Percentiles rank a stretch among this genome's conserved stretches.
phyloP scores from a whole-genome alignment of 1,140 invertebrate genomes.

The Drosophila pruinosa region DNA sequence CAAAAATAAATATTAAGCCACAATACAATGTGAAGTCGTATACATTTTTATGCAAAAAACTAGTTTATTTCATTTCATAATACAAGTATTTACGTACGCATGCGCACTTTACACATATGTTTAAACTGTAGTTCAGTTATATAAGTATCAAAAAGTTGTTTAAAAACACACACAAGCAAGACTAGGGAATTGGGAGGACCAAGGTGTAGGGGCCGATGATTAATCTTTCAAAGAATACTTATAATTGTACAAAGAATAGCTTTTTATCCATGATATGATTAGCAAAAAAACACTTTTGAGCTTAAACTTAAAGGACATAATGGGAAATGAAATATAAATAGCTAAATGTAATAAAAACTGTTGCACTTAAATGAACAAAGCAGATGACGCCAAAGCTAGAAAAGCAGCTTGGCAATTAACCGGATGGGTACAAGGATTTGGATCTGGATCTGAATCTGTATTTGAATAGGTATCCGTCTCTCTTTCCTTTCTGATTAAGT shows the following conservation, averaged over 20 bases:
- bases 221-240: slow-evolving; percentile 20
- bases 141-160: slow-evolving; percentile 48
- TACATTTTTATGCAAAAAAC: slow-evolving; percentile 68
- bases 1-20: slow-evolving; percentile 52
- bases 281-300: slow-evolving; percentile 62
- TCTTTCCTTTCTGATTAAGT: slow-evolving; percentile 51
- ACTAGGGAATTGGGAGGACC: background rate
- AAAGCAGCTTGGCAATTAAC: slow-evolving; percentile 34
- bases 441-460: slow-evolving; percentile 8
- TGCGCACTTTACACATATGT: slow-evolving; percentile 57
- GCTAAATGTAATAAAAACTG: slow-evolving; percentile 50
- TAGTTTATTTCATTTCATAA: slow-evolving; percentile 76
- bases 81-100: slow-evolving; percentile 76
- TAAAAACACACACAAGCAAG: slow-evolving; percentile 42
- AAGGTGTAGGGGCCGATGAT: background rate
- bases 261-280: slow-evolving; percentile 68
- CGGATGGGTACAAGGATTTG: background rate
- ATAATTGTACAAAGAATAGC: slow-evolving; percentile 20
- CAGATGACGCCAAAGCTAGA: slow-evolving; percentile 18
- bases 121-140: slow-evolving; percentile 58
- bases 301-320: slow-evolving; percentile 62
- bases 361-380: slow-evolving; percentile 67
- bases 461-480: slow-evolving; percentile 11
- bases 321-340: slow-evolving; percentile 61
- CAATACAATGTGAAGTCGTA: slow-evolving; percentile 6